phyloP scores from a whole-genome alignment of 1,140 invertebrate genomes.

The Meloidogyne chitwoodi region DNA sequence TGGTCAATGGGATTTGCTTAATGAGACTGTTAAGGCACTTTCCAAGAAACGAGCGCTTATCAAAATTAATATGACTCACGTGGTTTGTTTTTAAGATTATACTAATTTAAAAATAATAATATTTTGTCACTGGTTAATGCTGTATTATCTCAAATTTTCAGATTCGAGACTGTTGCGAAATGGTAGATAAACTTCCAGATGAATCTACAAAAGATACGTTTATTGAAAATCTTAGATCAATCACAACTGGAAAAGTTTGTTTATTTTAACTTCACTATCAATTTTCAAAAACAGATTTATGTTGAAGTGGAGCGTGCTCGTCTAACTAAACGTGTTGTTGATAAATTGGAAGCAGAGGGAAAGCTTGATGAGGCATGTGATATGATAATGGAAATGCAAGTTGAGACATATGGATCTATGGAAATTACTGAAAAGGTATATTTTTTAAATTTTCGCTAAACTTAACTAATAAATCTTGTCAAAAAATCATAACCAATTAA shows the following conservation, averaged over 20 bases:
- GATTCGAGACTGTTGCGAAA: slow-evolving; percentile 82
- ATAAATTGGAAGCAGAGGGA: slow-evolving; percentile 86
- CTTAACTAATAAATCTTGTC: no score
- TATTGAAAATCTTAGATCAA: slow-evolving; percentile 87
- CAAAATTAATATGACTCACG: slow-evolving; percentile 87
- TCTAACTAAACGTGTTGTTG: slow-evolving; percentile 84
- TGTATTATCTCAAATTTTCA: background rate
- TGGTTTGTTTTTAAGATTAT: slow-evolving; percentile 69
- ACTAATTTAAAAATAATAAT: background rate
- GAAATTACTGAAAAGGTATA: slow-evolving; percentile 84
- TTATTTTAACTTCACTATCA: slow-evolving; percentile 4
- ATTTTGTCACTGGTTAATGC: no score
- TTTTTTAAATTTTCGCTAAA: no score
- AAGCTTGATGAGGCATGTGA: slow-evolving; percentile 82
- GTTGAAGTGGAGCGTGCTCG: slow-evolving; percentile 97
- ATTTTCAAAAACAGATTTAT: slow-evolving; percentile 73
- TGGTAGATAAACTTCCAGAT: slow-evolving; percentile 85
- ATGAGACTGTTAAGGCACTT: slow-evolving; percentile 85
- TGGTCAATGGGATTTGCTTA: slow-evolving; percentile 84
- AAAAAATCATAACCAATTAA: no score
- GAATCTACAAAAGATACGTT: slow-evolving; percentile 85
- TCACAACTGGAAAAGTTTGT: slow-evolving; percentile 87
- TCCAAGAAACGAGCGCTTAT: slow-evolving; percentile 91
- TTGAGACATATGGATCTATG: slow-evolving; percentile 98
- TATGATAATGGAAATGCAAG: slow-evolving; percentile 90